Evolutionary conservation across 2,113 vertebrate genomes (phyloP), one percentile per base, ranked within the genome.

Genomic region (Podiceps cristatus): DNA sequence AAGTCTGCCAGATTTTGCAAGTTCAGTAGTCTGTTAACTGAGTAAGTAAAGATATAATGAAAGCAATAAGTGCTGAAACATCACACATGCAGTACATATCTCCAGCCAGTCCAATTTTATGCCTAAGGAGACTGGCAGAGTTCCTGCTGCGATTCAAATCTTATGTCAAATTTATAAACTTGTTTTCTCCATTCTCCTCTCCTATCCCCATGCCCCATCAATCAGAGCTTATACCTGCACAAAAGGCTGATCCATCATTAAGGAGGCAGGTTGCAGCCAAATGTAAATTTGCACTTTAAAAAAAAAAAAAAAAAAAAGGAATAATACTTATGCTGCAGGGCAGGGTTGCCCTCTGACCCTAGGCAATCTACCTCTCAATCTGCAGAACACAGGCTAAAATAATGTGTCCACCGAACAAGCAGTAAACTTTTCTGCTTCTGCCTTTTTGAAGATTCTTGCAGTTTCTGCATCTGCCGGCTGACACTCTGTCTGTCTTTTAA

Each of bases 81-180:
- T 95, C 84, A 78, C 59, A 91, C 89, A 81, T 67, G 58, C 44
- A 81, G 50, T 82, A 63, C 72, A 40, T 76, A 86, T 96, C 87
- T 97, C 69, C 49, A 95, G 81, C 93, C 94, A 94, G 93, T 95
- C 75, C 90, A 93, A 83, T 95, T 97, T 98, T 98, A 90, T 90
- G 91, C 87, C 89, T 92, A 96, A 93, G 84, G 92, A 97, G 93
- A 93, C 93, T 94, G 91, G 93, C 82, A 89, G 96, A 81, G 94
- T 66, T 92, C 90, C 91, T 94, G 87, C 93, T 62, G 78, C 11
- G 52, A 97, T 97, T 94, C 94, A 94, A 88, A 96, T 98, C 92
- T 97, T 92, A 95, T 95, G 97, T 96, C 96, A 98, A 98, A 98
- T 98, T 97, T 95, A 96, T 96, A 94, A 97, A 96, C 94, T 96